Conservation (phyloP, 2,797 vertebrate genomes). For the Sylvilagus floridanus region DNA sequence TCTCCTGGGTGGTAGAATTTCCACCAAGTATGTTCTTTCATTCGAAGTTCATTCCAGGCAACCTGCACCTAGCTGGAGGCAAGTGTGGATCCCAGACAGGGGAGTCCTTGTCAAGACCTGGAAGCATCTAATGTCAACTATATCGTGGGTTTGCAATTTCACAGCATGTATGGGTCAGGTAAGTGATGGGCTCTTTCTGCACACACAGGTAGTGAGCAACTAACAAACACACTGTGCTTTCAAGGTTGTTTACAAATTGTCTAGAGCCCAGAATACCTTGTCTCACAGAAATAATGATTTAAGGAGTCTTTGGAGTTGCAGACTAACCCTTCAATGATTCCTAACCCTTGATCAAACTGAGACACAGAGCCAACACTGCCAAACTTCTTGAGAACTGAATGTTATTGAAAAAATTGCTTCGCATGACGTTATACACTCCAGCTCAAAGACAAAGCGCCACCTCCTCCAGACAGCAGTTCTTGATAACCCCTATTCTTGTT, state of each 20-base stretch:
- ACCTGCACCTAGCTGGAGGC: background rate
- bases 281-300: slow-evolving; percentile 26
- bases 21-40: slow-evolving; percentile 41
- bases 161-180: background rate
- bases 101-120: slow-evolving; percentile 19
- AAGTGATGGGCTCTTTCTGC: slow-evolving; percentile 1
- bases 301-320: slow-evolving; percentile 14
- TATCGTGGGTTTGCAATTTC: background rate
- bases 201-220: background rate
- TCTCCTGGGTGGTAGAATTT: slow-evolving; percentile 60
- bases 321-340: background rate
- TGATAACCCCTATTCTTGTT: background rate
- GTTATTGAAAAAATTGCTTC: background rate
- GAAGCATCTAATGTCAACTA: slow-evolving; percentile 8
- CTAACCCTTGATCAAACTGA: slow-evolving; percentile 14
- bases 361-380: background rate
- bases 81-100: background rate
- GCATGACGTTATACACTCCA: background rate
- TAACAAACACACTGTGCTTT: slow-evolving; percentile 11
- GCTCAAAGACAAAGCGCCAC: background rate
- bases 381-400: background rate
- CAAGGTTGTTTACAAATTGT: slow-evolving; percentile 29
- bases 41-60: slow-evolving; percentile 29
- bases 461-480: slow-evolving; percentile 1
- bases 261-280: background rate